Evolutionary conservation across 2,113 vertebrate species (phyloP).

Genomic region (Gobiocypris rarus): DNA sequence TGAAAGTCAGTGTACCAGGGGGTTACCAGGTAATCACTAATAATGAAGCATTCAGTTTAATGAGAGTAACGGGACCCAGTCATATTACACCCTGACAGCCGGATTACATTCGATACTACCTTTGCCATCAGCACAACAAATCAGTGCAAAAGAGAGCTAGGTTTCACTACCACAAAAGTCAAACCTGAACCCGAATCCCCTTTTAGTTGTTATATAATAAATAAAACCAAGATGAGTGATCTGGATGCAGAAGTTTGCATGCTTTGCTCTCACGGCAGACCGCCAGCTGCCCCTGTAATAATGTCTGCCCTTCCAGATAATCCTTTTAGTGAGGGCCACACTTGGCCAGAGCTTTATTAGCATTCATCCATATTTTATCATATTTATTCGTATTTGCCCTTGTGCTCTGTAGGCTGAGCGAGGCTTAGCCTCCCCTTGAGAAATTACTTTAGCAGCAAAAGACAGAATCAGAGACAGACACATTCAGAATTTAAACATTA

Average conservation of each 20-base stretch:
- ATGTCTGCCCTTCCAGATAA: slow-evolving; percentile 32
- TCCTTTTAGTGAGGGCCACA: slow-evolving; percentile 35
- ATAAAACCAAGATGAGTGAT: not conserved
- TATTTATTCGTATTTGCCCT: slow-evolving; percentile 45
- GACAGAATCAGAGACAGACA: slow-evolving; percentile 16
- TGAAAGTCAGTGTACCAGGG: slow-evolving; percentile 17
- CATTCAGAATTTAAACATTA: slow-evolving; percentile 34
- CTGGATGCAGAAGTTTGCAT: not conserved
- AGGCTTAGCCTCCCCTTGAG: slow-evolving; percentile 28
- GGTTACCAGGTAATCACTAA: not conserved
- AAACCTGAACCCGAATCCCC: not conserved
- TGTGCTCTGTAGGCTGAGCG: slow-evolving; percentile 1
- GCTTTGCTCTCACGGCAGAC: slow-evolving; percentile 7
- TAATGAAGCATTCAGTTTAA: not conserved
- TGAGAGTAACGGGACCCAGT: slow-evolving; percentile 5
- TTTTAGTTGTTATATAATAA: not conserved
- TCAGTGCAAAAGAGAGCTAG: not conserved
- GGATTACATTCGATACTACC: slow-evolving; percentile 14
- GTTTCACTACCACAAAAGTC: not conserved
- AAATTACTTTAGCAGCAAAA: slow-evolving; percentile 26
- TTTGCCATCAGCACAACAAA: not conserved
- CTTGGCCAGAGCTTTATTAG: slow-evolving; percentile 37
- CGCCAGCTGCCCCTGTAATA: slow-evolving; percentile 2
- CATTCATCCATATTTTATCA: slow-evolving; percentile 50
- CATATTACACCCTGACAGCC: not conserved